phyloP scores from a whole-genome alignment of 2,888 invertebrate genomes.

The Ormyrus nitidulus region DNA sequence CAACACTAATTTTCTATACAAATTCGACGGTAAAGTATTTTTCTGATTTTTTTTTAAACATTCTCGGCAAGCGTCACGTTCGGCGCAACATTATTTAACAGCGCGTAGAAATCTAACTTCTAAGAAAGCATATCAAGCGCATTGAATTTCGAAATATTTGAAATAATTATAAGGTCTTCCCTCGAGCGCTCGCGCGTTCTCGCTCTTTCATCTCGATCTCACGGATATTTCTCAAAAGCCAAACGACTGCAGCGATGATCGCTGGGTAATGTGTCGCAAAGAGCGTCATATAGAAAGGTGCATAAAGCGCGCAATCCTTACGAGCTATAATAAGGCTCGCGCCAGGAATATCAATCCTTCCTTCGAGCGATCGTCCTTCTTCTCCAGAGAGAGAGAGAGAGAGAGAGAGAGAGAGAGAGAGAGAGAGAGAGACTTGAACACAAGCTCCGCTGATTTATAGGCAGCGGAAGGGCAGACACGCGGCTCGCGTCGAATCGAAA shows the following conservation, averaged over 20 bases:
- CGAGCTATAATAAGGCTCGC: slow-evolving; percentile 29
- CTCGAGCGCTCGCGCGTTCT: too few relatives aligned
- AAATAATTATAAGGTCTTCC: slow-evolving; percentile 6
- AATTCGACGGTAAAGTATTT: too few relatives aligned
- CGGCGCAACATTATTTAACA: too few relatives aligned
- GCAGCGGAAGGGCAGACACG: slow-evolving; percentile 47
- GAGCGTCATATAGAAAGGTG: neutral
- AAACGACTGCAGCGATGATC: neutral
- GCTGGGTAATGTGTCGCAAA: slow-evolving; percentile 34
- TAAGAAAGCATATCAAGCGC: neutral
- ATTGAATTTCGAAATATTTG: slow-evolving; percentile 1
- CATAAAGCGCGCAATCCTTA: slow-evolving; percentile 32
- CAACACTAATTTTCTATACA: too few relatives aligned
- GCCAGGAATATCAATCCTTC: neutral
- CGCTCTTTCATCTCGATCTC: neutral
- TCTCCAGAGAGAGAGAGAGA: neutral
- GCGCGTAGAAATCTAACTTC: too few relatives aligned
- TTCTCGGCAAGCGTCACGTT: too few relatives aligned
- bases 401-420: neutral
- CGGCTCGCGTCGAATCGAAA: slow-evolving; percentile 39
- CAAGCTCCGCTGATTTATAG: slow-evolving; percentile 46
- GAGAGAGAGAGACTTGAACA: neutral
- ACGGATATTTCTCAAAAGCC: slow-evolving; percentile 10
- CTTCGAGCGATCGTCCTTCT: neutral
- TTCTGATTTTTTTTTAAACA: too few relatives aligned